Evolutionary conservation across 2,797 vertebrate species (phyloP).

Genomic region (Chelmon rostratus): DNA sequence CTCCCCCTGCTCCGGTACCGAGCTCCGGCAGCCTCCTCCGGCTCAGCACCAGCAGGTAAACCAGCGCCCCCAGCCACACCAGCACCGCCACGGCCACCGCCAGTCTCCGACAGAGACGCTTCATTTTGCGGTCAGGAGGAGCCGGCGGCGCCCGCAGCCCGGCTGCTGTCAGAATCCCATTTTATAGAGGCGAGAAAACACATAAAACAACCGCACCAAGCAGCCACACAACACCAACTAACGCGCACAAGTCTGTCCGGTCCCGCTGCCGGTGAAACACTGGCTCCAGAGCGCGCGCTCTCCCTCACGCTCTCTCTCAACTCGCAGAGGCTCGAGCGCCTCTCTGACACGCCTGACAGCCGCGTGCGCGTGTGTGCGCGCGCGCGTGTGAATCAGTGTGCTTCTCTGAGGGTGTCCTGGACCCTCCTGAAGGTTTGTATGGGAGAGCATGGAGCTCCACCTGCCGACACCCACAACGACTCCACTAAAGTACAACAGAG

Average conservation of each 20-base stretch:
- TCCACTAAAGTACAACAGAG: background rate
- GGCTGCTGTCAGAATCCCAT: constrained; percentile 64
- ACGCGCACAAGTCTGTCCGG: constrained; percentile 29
- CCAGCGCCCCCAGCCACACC: constrained; percentile 83
- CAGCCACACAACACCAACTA: background rate
- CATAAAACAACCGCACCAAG: background rate
- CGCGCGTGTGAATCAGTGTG: constrained; percentile 4
- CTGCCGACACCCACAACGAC: constrained; percentile 57
- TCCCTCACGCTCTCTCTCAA: constrained; percentile 31
- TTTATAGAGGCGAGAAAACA: constrained; percentile 1
- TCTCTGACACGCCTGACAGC: constrained; percentile 64
- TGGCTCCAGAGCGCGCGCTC: constrained; percentile 17
- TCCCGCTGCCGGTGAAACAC: constrained; percentile 25
- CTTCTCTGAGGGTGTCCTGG: constrained; percentile 46
- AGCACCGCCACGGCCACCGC: constrained; percentile 80
- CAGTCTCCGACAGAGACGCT: constrained; percentile 77
- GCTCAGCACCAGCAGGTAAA: constrained; percentile 82
- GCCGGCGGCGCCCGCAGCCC: constrained; percentile 73
- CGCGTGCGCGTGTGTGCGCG: constrained; percentile 19
- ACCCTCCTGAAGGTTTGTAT: constrained; percentile 47
- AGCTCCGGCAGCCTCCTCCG: constrained; percentile 79
- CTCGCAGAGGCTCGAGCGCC: constrained; percentile 61
- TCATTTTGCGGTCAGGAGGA: constrained; percentile 75
- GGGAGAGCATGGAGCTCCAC: constrained; percentile 66
- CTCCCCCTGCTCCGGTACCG: constrained; percentile 50